Conservation (phyloP, 2,113 vertebrate genomes). For the Istiophorus platypterus region DNA sequence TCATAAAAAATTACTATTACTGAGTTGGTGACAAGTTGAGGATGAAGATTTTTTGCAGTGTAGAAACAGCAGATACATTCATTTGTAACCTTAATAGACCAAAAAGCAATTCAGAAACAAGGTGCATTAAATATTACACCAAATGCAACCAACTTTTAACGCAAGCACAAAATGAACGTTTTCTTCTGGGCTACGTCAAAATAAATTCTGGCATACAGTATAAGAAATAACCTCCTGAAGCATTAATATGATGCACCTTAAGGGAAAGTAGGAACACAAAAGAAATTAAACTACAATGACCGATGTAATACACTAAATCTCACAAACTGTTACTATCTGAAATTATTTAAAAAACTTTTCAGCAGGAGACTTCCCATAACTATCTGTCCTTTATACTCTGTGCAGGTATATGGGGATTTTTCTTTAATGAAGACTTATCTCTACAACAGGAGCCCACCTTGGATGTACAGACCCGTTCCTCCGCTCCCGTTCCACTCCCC, state of each 20-base stretch:
- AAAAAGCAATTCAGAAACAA: background rate
- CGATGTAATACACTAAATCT: background rate
- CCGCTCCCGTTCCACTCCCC: conserved; percentile 37
- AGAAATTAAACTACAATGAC: background rate
- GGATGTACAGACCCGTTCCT: conserved; percentile 40
- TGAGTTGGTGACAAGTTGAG: background rate
- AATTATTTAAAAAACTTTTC: background rate
- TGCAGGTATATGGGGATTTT: conserved; percentile 14
- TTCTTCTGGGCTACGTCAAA: background rate
- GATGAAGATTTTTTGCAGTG: background rate
- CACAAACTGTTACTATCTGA: background rate
- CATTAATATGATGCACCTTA: background rate
- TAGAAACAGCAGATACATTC: background rate
- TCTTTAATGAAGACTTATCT: conserved; percentile 50
- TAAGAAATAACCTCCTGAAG: background rate
- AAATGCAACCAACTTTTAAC: background rate
- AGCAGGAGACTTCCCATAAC: background rate
- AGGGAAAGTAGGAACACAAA: background rate
- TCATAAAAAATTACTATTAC: background rate
- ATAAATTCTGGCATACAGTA: background rate
- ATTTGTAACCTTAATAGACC: background rate
- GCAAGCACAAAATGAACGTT: background rate
- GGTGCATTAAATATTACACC: background rate
- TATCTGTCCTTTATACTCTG: conserved; percentile 2
- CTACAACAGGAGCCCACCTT: conserved; percentile 44